Evolutionary conservation across 2,888 invertebrate species (phyloP).

Genomic region (Eurytoma californica): DNA sequence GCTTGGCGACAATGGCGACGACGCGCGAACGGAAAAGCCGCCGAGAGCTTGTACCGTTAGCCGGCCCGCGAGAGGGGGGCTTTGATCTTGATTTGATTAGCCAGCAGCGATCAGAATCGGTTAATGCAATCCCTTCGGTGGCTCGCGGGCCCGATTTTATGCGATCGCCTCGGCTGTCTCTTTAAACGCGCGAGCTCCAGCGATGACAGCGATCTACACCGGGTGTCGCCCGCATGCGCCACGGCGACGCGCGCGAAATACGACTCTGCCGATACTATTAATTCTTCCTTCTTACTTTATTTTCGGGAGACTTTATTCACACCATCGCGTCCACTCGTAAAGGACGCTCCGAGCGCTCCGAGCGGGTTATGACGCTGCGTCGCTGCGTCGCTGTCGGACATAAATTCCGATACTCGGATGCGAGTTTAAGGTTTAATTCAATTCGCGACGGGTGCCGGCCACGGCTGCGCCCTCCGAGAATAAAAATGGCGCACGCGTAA

Average conservation of each 20-base stretch:
- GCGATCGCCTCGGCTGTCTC: slow-evolving; percentile 62
- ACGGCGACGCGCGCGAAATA: slow-evolving; percentile 4
- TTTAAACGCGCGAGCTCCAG: slow-evolving; percentile 64
- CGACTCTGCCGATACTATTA: slow-evolving; percentile 2
- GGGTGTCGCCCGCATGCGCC: slow-evolving; percentile 19
- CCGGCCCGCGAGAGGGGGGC: too few relatives aligned
- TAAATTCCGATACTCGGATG: slow-evolving; percentile 30
- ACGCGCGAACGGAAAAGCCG: too few relatives aligned
- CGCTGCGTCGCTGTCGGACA: background rate
- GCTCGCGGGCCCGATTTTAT: slow-evolving; percentile 58
- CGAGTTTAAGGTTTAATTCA: slow-evolving; percentile 35
- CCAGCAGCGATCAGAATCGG: slow-evolving; percentile 67
- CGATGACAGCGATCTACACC: slow-evolving; percentile 30
- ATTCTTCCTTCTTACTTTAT: slow-evolving; percentile 19
- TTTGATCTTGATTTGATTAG: slow-evolving; percentile 66
- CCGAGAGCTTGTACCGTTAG: too few relatives aligned
- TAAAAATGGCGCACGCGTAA: slow-evolving; percentile 35
- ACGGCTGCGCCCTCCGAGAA: background rate
- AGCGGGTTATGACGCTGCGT: background rate
- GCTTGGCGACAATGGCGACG: too few relatives aligned
- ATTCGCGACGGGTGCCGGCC: slow-evolving; percentile 2
- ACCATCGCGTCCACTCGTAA: slow-evolving; percentile 25
- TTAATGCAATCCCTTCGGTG: slow-evolving; percentile 65
- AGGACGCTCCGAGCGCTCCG: background rate
- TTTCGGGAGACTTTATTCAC: background rate